These are phyloP conservation scores for Leptopilina syphax DNA, from an alignment of 2,888 invertebrate species.

Conservation along the genomic window DNA sequence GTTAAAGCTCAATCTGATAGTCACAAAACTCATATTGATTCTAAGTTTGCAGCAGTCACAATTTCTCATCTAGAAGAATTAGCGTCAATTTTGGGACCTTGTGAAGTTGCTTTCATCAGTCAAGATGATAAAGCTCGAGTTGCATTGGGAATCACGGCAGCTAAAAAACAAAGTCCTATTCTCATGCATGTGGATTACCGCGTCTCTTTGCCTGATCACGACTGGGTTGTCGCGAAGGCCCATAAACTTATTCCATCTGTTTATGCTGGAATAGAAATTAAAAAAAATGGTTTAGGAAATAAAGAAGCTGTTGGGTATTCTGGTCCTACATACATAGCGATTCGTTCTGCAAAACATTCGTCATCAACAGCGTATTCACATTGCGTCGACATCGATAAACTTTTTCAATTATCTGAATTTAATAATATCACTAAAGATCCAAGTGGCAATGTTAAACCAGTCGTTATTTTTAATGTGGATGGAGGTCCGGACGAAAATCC, in stretches of 20 bases:
- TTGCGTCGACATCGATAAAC: slow-evolving; percentile 59
- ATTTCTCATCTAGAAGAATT: slow-evolving; percentile 52
- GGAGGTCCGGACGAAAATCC: slow-evolving; percentile 62
- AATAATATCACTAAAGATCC: slow-evolving; percentile 39
- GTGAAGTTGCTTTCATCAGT: slow-evolving; percentile 59
- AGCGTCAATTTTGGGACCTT: slow-evolving; percentile 53
- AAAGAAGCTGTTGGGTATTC: slow-evolving; percentile 68
- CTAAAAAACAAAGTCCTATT: slow-evolving; percentile 69
- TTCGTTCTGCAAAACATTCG: slow-evolving; percentile 64
- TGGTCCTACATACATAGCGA: slow-evolving; percentile 74
- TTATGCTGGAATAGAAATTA: slow-evolving; percentile 62
- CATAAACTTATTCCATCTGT: slow-evolving; percentile 69
- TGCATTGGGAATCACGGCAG: slow-evolving; percentile 71
- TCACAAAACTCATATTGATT: slow-evolving; percentile 46
- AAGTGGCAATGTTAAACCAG: slow-evolving; percentile 56
- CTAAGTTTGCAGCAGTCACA: slow-evolving; percentile 39
- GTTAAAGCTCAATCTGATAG: slow-evolving; percentile 45
- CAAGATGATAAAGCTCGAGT: slow-evolving; percentile 70
- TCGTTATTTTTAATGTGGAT: slow-evolving; percentile 62
- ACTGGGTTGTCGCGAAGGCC: slow-evolving; percentile 63
- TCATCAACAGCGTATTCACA: slow-evolving; percentile 62
- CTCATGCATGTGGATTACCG: slow-evolving; percentile 65
- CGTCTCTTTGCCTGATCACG: slow-evolving; percentile 64
- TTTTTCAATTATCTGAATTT: slow-evolving; percentile 4
- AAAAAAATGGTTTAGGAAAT: slow-evolving; percentile 59